Base-by-base conservation (phyloP, 2,888 invertebrate species). In the Rotaria sp. region DNA sequence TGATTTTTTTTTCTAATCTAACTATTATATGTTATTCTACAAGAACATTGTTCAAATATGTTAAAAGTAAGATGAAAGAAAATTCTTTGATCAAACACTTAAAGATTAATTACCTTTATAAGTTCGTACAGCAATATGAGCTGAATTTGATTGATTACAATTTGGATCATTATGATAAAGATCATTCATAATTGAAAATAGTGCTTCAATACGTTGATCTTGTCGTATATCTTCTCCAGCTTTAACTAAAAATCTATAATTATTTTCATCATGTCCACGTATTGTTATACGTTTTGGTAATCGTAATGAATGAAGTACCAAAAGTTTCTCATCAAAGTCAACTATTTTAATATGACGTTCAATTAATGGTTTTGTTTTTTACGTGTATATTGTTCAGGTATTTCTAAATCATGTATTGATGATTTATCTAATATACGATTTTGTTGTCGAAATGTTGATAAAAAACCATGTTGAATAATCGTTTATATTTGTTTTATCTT, bases 201-300 rank as follows among this genome's bases (percentile, higher is more conserved):
- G 89, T 88, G 94, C 94, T 89, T 94, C 93, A 86, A 95, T 93
- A 88, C 95, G 91, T 90, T 94, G 94, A 91, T 95, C 95, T 89
- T 94, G 93, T 38, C 94, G 91, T 55, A 95, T 91, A 90, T 95
- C 95, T 90, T 95, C 95, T 0, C 94, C 94, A 88, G 93, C 93
- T 90, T 95, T 95, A 87, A 87, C 85, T 41, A 87, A 50, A 86
- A 87, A 87, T 41, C n/a, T 0, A 94, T 94, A 94, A 86, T 93
- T 93, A 89, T 93, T 93, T n/a, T 93, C 94, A 90, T 95, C 93
- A 89, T 93, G 94, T 0, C 94, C 94, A 24, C 93, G 90, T 55
- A 95, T 93, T 0, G 92, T 93, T 21, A 95, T 91, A 88, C 93
- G 84, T 57, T 67, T 67, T 21, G 67, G 67, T 67, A 67, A 21